Conservation (phyloP, 53 echinoderm and acorn worm genomes). For the Henricia sp. region DNA sequence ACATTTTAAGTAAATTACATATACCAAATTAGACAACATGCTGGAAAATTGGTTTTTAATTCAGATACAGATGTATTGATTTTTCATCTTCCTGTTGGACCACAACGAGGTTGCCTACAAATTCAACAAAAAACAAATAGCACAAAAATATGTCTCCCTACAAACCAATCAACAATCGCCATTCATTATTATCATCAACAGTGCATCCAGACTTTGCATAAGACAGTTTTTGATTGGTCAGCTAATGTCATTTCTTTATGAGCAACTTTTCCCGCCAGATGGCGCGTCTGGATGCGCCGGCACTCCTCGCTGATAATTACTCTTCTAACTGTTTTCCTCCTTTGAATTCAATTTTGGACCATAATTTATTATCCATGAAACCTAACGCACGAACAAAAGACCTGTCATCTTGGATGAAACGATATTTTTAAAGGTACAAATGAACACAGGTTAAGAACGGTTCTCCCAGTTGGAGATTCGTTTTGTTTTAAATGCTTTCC, state of each 20-base stretch:
- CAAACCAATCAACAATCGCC: not conserved
- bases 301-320: not conserved
- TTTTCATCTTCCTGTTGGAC: too few relatives aligned
- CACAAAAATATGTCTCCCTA: not conserved
- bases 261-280: slow-evolving; percentile 14
- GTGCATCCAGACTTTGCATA: not conserved
- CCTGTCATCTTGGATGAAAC: too few relatives aligned
- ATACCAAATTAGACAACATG: not conserved
- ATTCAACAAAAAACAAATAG: too few relatives aligned
- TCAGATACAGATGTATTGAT: too few relatives aligned
- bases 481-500: not conserved
- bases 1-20: too few relatives aligned
- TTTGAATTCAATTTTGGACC: not conserved
- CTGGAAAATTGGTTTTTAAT: too few relatives aligned
- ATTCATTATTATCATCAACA: not conserved
- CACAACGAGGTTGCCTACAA: too few relatives aligned
- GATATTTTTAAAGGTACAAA: too few relatives aligned
- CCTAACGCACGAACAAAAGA: not conserved
- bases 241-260: slow-evolving; percentile 18
- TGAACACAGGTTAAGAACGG: not conserved
- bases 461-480: not conserved
- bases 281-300: not conserved
- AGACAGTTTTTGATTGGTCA: not conserved
- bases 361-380: not conserved
- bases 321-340: not conserved